Conservation (phyloP, 2,797 vertebrate species). For the Rhinophrynus dorsalis region DNA sequence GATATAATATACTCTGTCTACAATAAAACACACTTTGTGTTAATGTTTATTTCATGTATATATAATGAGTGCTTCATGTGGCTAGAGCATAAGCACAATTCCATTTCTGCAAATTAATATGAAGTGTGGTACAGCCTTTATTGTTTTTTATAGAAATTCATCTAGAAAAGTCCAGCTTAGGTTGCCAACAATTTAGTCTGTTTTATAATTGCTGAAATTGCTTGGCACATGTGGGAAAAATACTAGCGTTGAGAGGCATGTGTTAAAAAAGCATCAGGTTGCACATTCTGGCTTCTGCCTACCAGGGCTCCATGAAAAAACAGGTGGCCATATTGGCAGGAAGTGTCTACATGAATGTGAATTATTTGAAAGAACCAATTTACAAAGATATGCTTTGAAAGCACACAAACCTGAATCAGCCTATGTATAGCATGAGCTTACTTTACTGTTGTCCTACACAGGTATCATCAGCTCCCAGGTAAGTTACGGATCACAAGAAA, state of each 20-base stretch:
- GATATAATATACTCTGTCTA: too few relatives aligned
- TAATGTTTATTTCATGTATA: constrained; percentile 42
- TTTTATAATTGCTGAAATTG: constrained; percentile 42
- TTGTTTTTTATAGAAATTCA: constrained; percentile 42
- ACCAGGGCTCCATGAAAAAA: constrained; percentile 35
- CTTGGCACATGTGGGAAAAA: constrained; percentile 34
- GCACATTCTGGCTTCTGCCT: constrained; percentile 27
- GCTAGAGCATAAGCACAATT: constrained; percentile 36
- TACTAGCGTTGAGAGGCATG: constrained; percentile 25
- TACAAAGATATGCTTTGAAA: constrained; percentile 5
- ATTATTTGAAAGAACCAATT: constrained; percentile 29
- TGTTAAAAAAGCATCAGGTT: constrained; percentile 43
- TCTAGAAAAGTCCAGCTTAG: constrained; percentile 31
- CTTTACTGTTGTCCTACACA: background rate
- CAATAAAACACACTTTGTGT: constrained; percentile 17
- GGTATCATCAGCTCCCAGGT: background rate
- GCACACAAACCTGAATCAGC: background rate
- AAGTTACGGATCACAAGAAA: background rate
- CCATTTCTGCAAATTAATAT: constrained; percentile 41
- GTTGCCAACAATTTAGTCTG: constrained; percentile 36
- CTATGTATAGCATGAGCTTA: background rate
- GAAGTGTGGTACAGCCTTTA: constrained; percentile 39
- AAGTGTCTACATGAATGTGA: constrained; percentile 20
- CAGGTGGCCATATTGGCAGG: constrained; percentile 42
- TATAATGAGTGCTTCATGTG: constrained; percentile 32